Evolutionary conservation across 2,113 vertebrate species (phyloP).

Genomic region (Casuarius casuarius): DNA sequence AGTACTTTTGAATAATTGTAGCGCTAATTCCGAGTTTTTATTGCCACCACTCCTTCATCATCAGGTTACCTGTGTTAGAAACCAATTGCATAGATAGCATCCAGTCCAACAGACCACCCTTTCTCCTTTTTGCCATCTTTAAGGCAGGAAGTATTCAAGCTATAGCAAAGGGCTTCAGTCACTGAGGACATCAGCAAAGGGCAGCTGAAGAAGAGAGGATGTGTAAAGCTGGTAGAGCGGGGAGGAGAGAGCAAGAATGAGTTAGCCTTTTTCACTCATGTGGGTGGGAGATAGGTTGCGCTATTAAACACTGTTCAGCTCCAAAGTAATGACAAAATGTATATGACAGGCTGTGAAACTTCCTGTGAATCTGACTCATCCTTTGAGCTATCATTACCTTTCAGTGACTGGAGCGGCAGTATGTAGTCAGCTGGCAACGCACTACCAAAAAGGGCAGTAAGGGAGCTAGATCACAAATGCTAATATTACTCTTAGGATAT

Average conservation of each 20-base stretch:
- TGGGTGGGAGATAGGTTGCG: conserved; percentile 14
- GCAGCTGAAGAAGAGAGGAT: not conserved
- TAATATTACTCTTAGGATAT: conserved; percentile 15
- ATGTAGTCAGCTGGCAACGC: not conserved
- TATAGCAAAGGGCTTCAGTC: not conserved
- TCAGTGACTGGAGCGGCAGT: not conserved
- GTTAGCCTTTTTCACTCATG: conserved; percentile 19
- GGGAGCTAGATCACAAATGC: not conserved
- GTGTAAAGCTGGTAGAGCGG: not conserved
- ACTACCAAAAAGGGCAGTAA: not conserved
- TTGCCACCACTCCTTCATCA: not conserved
- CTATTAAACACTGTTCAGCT: not conserved
- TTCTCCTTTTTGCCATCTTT: not conserved
- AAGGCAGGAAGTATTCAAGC: not conserved
- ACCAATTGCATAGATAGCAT: not conserved
- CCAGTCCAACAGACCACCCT: not conserved
- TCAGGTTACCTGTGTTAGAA: not conserved
- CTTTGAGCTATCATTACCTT: conserved; percentile 33
- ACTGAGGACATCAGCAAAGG: not conserved
- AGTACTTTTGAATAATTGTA: not conserved
- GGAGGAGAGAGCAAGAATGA: conserved; percentile 52
- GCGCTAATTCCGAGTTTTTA: not conserved
- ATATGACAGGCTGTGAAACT: conserved; percentile 20
- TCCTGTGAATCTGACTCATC: conserved; percentile 58
- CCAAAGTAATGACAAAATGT: not conserved